A percentile compares a stretch with the other conserved stretches of the same genome.
phyloP scores from a whole-genome alignment of 2,113 vertebrate genomes.

The Seriola quinqueradiata region DNA sequence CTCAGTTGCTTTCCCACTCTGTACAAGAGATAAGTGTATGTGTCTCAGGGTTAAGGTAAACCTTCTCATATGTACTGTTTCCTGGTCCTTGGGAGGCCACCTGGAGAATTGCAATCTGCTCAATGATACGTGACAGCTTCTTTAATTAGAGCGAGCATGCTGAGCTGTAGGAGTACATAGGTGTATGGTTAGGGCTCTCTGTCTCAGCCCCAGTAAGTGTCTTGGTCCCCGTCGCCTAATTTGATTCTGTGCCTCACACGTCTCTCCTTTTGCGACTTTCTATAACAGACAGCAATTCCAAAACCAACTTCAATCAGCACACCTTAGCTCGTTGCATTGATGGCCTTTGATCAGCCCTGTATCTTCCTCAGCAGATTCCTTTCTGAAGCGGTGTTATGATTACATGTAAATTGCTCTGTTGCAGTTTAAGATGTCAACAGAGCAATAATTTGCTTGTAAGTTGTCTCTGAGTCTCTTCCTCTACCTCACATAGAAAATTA shows the following conservation, averaged over 20 bases:
- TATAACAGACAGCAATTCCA: not conserved
- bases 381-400: slow-evolving; percentile 14
- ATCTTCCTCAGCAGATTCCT: slow-evolving; percentile 32
- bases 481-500: slow-evolving; percentile 14
- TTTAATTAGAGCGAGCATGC: slow-evolving; percentile 59
- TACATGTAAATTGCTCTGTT: slow-evolving; percentile 37
- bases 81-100: slow-evolving; percentile 4
- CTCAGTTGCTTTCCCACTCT: slow-evolving; percentile 31
- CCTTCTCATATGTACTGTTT: slow-evolving; percentile 32
- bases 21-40: slow-evolving; percentile 35
- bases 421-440: slow-evolving; percentile 33
- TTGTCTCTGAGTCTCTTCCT: slow-evolving; percentile 1
- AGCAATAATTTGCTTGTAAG: slow-evolving; percentile 14
- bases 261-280: slow-evolving; percentile 38
- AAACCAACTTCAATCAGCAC: slow-evolving; percentile 25
- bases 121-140: slow-evolving; percentile 55
- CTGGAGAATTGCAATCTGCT: slow-evolving; percentile 47
- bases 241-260: slow-evolving; percentile 20
- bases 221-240: slow-evolving; percentile 14
- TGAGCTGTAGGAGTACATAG: slow-evolving; percentile 34
- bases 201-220: slow-evolving; percentile 22
- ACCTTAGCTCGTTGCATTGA: slow-evolving; percentile 12
- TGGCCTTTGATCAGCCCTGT: slow-evolving; percentile 32
- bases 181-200: slow-evolving; percentile 37
- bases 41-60: slow-evolving; percentile 56